Conservation (phyloP, 2,797 vertebrate species). For the Phaenicophaeus curvirostris region DNA sequence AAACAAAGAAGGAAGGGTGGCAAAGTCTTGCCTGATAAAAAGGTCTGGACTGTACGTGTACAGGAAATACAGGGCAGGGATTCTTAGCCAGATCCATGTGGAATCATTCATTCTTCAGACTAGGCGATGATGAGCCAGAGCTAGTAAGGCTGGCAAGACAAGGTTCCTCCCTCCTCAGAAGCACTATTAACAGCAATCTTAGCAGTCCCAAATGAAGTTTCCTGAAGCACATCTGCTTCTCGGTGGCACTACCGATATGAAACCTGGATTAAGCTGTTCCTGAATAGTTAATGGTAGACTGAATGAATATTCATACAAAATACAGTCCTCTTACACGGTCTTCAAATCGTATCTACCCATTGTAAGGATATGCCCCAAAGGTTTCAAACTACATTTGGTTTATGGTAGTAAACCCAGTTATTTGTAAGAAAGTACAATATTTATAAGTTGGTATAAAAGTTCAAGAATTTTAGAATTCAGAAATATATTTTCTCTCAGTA, state of each 20-base stretch:
- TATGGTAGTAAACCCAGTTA: background rate
- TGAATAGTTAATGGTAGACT: background rate
- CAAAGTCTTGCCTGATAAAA: background rate
- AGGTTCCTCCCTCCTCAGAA: background rate
- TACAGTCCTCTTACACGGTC: background rate
- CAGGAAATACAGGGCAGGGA: background rate
- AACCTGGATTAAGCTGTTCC: background rate
- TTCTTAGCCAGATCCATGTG: background rate
- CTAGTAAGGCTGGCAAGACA: background rate
- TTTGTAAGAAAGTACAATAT: background rate
- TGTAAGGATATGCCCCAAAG: background rate
- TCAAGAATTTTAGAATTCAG: background rate
- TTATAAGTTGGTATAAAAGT: background rate
- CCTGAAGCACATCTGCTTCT: background rate
- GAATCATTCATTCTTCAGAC: background rate
- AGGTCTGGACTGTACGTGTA: background rate
- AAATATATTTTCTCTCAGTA: background rate
- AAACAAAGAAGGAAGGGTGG: background rate
- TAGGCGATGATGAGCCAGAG: background rate
- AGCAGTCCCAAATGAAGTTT: background rate
- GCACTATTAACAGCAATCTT: background rate
- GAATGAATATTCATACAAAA: background rate
- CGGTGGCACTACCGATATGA: background rate
- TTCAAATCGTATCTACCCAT: background rate
- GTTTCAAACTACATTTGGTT: background rate